Conservation (phyloP, 2,797 vertebrate species). For the Trichosurus vulpecula region DNA sequence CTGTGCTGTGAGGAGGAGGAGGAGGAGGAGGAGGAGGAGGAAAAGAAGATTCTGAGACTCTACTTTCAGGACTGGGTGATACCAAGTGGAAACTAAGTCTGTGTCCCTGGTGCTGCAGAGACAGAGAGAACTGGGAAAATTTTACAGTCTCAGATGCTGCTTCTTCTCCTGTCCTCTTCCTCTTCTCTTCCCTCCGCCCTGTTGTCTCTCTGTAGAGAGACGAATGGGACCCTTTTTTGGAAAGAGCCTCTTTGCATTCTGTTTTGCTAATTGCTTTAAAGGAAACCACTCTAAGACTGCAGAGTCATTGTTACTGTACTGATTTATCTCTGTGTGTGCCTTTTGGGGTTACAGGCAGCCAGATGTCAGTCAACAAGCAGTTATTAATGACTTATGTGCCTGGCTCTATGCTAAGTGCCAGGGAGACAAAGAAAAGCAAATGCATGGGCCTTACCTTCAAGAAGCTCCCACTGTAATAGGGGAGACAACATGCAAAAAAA, state of each 20-base stretch:
- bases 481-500: neutral
- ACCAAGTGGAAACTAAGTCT: neutral
- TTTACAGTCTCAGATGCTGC: neutral
- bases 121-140: neutral
- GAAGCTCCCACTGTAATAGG: neutral
- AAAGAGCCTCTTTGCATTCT: neutral
- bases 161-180: neutral
- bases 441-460: neutral
- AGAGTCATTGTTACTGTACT: neutral
- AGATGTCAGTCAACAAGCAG: neutral
- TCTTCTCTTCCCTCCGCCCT: neutral
- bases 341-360: neutral
- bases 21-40: neutral
- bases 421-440: neutral
- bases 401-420: neutral
- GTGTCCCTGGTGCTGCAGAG: neutral
- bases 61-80: neutral
- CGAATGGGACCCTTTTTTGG: neutral
- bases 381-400: neutral
- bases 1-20: neutral
- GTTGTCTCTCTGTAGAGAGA: neutral
- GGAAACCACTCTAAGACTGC: neutral
- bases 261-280: neutral
- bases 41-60: neutral
- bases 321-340: neutral